Evolutionary conservation across 2,888 invertebrate species (phyloP), one percentile per base, ranked within the genome.

Genomic region (Spisula solida): DNA sequence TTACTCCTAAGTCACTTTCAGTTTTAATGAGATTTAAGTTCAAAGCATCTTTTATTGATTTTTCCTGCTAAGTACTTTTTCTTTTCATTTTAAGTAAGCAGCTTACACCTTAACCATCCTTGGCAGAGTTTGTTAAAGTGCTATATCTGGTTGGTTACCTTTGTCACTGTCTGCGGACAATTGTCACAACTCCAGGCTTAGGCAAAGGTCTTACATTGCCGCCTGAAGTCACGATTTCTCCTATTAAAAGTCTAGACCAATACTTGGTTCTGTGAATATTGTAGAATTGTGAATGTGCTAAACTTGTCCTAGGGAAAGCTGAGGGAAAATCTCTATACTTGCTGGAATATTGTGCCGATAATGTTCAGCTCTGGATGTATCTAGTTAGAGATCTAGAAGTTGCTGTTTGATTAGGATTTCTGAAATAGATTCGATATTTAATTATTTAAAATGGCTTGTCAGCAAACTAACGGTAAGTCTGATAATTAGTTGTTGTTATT

Each of bases 221-320:
- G 5, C 25, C 60, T 66, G 60, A 25, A 66, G 6, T 66, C 60
- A 25, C 5, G 60, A 66, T 66, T 66, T 66, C 25, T 66, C 25
- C 60, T 25, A 25, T 25, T 41, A 56, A 66, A 66, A 34, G 75
- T 75, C 75, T 75, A 75, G 75, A 75, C 75, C 75, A 75, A 75
- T 75, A 75, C 31, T 75, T 18, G 18, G 34, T 34, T 75, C 34
- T 75, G 31, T 12, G 34, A 75, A 75, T 75, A 75, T 34, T 16
- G 16, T 31, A 18, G 18, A 31, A 75, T 75, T 18, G 29, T 31
- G 31, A 75, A 75, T 75, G 75, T 75, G 75, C 16, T 34, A 75
- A 5, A 31, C 34, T 75, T 75, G 75, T 75, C 25, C 75, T 75
- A 31, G 29, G 34, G 25, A 34, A 75, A 25, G 31, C 29, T 25